Conservation (phyloP, 2,113 vertebrate species). For the Catharus bicknelli region DNA sequence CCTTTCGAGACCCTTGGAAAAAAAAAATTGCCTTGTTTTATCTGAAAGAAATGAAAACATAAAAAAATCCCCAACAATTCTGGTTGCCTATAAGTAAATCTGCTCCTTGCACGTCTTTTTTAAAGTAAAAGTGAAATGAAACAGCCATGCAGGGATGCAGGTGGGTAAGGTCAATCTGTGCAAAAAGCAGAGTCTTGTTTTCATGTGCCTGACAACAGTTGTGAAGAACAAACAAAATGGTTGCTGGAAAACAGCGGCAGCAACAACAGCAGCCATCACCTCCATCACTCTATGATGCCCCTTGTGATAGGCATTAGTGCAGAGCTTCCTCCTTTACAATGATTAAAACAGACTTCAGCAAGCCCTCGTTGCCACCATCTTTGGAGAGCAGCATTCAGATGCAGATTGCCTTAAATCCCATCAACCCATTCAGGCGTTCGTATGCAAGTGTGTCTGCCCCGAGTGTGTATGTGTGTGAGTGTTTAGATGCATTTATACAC, state of each 20-base stretch:
- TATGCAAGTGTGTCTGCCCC: conserved; percentile 16
- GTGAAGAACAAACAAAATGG: conserved; percentile 28
- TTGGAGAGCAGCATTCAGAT: conserved; percentile 86
- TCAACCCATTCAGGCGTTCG: conserved; percentile 73
- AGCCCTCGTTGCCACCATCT: conserved; percentile 71
- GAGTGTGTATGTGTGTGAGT: background rate
- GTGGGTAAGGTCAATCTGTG: background rate
- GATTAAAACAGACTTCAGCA: conserved; percentile 75
- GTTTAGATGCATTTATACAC: conserved; percentile 53
- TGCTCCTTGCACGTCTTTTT: background rate
- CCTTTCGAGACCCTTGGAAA: background rate
- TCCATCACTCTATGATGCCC: background rate
- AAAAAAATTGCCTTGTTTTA: background rate
- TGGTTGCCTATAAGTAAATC: background rate
- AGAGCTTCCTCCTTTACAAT: conserved; percentile 52
- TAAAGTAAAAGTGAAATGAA: background rate
- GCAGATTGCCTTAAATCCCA: conserved; percentile 90
- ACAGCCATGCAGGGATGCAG: background rate
- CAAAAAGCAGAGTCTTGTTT: background rate
- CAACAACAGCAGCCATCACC: background rate
- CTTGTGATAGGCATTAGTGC: background rate
- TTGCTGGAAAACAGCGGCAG: conserved; percentile 22
- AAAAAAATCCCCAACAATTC: background rate
- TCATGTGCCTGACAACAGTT: background rate
- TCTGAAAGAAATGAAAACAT: background rate